These are phyloP conservation scores for Megamerina dolium DNA, from an alignment of 2,888 invertebrate genomes.

Conservation along the genomic window DNA sequence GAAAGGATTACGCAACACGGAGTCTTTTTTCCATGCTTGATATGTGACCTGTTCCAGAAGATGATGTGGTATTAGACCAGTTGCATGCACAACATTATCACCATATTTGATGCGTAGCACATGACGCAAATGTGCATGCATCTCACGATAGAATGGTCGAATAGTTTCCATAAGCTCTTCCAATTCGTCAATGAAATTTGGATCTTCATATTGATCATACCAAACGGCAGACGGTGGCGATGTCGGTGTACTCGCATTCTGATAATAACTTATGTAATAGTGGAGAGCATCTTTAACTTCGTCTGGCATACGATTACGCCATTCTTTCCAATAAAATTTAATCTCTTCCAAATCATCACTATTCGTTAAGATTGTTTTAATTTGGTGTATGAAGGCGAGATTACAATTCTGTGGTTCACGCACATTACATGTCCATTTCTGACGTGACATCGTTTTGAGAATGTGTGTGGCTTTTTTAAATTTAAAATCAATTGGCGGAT, in stretches of 20 bases:
- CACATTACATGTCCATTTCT: slow-evolving; percentile 22
- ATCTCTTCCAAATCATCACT: slow-evolving; percentile 29
- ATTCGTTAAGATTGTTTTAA: slow-evolving; percentile 27
- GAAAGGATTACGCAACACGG: slow-evolving; percentile 30
- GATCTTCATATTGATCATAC: slow-evolving; percentile 30
- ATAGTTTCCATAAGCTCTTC: slow-evolving; percentile 52
- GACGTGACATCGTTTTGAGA: slow-evolving; percentile 24
- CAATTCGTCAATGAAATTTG: slow-evolving; percentile 24
- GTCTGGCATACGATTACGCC: slow-evolving; percentile 28
- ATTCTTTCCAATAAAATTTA: slow-evolving; percentile 29
- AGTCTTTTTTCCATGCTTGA: slow-evolving; percentile 58
- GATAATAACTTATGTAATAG: slow-evolving; percentile 25
- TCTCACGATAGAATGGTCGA: slow-evolving; percentile 68
- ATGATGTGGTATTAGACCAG: slow-evolving; percentile 68
- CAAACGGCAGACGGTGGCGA: slow-evolving; percentile 24
- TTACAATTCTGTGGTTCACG: slow-evolving; percentile 19
- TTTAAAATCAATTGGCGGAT: slow-evolving; percentile 23
- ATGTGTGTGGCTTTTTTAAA: slow-evolving; percentile 25
- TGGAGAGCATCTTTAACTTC: slow-evolving; percentile 24
- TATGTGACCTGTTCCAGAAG: slow-evolving; percentile 73
- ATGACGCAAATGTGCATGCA: slow-evolving; percentile 72
- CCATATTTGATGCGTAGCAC: slow-evolving; percentile 64
- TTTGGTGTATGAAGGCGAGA: slow-evolving; percentile 30
- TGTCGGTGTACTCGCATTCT: slow-evolving; percentile 22
- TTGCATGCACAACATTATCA: slow-evolving; percentile 55